A percentile compares a stretch with the other conserved stretches of the same genome.
Conservation (phyloP, 92 coral and sea anemone species). For the Meandrina meandrites region DNA sequence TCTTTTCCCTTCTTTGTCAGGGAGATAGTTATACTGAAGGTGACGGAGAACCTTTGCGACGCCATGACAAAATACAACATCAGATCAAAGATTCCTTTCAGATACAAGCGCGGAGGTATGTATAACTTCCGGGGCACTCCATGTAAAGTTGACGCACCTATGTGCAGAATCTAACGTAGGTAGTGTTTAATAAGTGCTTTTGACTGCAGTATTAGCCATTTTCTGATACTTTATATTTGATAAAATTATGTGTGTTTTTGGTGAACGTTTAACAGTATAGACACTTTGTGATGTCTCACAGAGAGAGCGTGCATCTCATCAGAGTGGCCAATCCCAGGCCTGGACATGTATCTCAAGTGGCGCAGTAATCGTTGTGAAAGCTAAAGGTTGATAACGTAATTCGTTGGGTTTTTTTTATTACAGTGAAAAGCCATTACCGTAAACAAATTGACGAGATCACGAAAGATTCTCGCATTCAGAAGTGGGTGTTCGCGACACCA, state of each 20-base stretch:
- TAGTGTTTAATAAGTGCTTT: too few relatives aligned
- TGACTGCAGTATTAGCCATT: too few relatives aligned
- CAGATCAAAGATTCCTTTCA: slow-evolving; percentile 75
- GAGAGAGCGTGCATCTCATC: too few relatives aligned
- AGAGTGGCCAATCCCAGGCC: too few relatives aligned
- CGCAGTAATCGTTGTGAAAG: neutral
- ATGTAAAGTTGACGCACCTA: neutral
- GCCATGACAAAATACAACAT: slow-evolving; percentile 79
- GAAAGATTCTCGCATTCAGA: slow-evolving; percentile 61
- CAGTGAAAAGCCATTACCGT: slow-evolving; percentile 76
- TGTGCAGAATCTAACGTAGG: too few relatives aligned
- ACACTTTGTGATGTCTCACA: too few relatives aligned
- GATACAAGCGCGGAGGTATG: slow-evolving; percentile 90
- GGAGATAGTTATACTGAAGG: slow-evolving; percentile 75
- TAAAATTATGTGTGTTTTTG: too few relatives aligned
- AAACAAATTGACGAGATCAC: slow-evolving; percentile 70
- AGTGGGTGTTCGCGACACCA: slow-evolving; percentile 81
- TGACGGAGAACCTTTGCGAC: slow-evolving; percentile 79
- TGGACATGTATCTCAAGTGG: too few relatives aligned
- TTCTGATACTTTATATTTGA: too few relatives aligned
- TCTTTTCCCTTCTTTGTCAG: slow-evolving; percentile 37
- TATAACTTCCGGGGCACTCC: neutral
- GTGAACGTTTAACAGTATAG: too few relatives aligned
- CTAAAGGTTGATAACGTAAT: neutral
- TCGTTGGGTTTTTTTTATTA: neutral